Conservation (phyloP, 2,797 vertebrate genomes). For the Acrocephalus scirpaceus region DNA sequence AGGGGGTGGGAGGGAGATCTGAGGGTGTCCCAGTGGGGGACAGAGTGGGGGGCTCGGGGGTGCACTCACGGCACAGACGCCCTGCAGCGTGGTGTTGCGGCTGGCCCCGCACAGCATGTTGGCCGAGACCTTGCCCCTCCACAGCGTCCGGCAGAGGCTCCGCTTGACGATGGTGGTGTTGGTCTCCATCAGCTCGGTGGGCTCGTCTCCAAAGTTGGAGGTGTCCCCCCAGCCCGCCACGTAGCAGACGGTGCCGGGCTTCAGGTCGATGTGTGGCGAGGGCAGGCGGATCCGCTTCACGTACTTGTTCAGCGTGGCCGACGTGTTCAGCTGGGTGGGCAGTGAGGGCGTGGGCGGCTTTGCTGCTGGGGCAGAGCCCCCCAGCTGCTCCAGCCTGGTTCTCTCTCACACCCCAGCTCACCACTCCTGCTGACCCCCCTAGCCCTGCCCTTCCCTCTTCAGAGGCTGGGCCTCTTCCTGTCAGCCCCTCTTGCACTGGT, state of each 20-base stretch:
- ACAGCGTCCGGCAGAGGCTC: not conserved
- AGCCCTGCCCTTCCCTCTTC: not conserved
- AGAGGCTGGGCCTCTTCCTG: not conserved
- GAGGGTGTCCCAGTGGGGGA: fast-evolving
- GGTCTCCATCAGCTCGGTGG: conserved; percentile 23
- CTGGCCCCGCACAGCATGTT: conserved; percentile 43
- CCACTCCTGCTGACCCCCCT: fast-evolving
- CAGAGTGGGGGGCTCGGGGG: fast-evolving
- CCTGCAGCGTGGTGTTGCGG: not conserved
- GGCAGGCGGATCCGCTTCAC: conserved; percentile 4
- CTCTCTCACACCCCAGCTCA: fast-evolving
- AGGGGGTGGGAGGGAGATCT: not conserved
- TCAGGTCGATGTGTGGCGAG: fast-evolving
- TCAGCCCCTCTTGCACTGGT: not conserved
- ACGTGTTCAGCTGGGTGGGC: not conserved
- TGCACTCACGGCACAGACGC: not conserved
- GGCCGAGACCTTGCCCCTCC: not conserved
- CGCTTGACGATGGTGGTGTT: not conserved
- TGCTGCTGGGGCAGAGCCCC: not conserved
- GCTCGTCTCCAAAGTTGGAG: not conserved
- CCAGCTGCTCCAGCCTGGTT: not conserved
- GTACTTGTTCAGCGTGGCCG: not conserved
- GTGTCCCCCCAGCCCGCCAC: conserved; percentile 42
- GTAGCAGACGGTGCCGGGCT: not conserved
- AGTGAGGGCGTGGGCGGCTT: fast-evolving